A percentile compares a stretch with the other conserved stretches of the same genome.
These are phyloP conservation scores for Rhincodon typus DNA, from an alignment of 2,797 vertebrate genomes.

Conservation along the genomic window DNA sequence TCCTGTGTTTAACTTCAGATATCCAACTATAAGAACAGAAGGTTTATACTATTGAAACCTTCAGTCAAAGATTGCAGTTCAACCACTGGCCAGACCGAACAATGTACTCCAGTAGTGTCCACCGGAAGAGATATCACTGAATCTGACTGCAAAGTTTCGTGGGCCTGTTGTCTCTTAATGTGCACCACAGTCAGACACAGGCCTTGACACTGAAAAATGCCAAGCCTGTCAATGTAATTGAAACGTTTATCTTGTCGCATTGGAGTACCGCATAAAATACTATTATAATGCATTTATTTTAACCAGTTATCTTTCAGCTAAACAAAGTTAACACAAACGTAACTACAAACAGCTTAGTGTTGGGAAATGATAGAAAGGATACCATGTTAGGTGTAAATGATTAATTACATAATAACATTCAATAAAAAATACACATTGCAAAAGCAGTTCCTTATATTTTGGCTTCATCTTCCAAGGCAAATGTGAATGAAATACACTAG, in stretches of 20 bases:
- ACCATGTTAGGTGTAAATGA: background rate
- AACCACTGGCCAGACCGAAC: background rate
- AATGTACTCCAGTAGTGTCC: too few relatives aligned
- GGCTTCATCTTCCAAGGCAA: background rate
- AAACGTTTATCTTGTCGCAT: background rate
- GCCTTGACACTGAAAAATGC: background rate
- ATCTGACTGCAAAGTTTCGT: background rate
- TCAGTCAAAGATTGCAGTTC: background rate
- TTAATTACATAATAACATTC: background rate
- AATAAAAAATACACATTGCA: background rate
- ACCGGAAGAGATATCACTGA: too few relatives aligned
- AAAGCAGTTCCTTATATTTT: background rate
- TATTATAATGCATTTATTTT: background rate
- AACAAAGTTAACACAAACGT: background rate
- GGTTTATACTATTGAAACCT: background rate
- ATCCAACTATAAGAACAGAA: too few relatives aligned
- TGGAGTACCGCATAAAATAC: background rate
- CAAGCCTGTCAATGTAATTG: background rate
- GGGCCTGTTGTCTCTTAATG: background rate
- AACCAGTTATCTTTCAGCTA: background rate
- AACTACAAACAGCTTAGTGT: background rate
- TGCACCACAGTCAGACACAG: background rate
- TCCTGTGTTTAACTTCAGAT: too few relatives aligned
- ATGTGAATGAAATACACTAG: too few relatives aligned
- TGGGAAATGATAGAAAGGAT: background rate